Evolutionary conservation across 2,888 invertebrate species (phyloP), one percentile per base, ranked within the genome.

Genomic region (Melolontha melolontha): DNA sequence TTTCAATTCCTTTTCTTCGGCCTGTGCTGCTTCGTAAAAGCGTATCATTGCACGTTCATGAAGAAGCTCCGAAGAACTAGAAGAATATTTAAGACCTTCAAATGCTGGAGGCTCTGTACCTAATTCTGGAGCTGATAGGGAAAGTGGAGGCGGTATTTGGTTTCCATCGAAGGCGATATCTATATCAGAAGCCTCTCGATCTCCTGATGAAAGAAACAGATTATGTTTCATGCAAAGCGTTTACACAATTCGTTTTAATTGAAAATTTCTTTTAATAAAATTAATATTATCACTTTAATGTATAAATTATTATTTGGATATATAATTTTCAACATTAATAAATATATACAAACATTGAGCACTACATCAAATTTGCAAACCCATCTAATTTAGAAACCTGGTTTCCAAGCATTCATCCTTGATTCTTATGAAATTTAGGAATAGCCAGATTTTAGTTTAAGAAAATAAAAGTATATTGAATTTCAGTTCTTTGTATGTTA

Each of bases 31-130:
- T 80, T 91, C 89, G 79, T 93, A 92, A 79, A 94, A 91, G 42
- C 94, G 86, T 7, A 91, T 91, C 91, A 94, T 92, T 10, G 93
- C 92, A 50, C 90, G 87, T 79, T 94, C 94, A 79, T 93, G 93
- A 0, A 95, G 86, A 5, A 95, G 85, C 79, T 94, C 94, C 0
- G 93, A 91, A 1, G 94, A 94, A 78, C 94, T 94, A 27, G 92
- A 91, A 0, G 93, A 91, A 74, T 90, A 87, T 29, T 92, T 87
- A 40, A 94, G 82, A 1, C 84, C 83, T 63, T 86, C 85, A 52
- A 88, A 84, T 22, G 83, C 73, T 44, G 86, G 84, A 55, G 88
- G 85, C 75, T 90, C 87, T 55, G 87, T 85, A 75, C 90, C 90
- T 68, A 94, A 82, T 79, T 94, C 94, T 0, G 94, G 94, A 10